Percentiles rank a stretch among this genome's conserved stretches.
These are phyloP conservation scores for Caenorhabditis becei DNA, from an alignment of 2,888 invertebrate species.

Conservation along the genomic window DNA sequence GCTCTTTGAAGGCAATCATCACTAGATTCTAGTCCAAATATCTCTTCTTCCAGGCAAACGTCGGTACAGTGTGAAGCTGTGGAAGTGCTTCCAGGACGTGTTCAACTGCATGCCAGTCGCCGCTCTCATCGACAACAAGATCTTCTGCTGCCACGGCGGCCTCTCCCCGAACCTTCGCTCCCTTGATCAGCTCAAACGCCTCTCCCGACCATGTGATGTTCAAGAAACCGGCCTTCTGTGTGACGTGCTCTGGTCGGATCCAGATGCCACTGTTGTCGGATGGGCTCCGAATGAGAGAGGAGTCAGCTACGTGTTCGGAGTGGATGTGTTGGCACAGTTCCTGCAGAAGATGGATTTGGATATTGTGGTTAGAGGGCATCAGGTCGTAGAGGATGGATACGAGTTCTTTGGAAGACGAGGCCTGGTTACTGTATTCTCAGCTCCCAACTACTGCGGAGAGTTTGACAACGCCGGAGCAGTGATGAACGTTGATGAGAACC, in stretches of 20 bases:
- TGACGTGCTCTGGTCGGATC: conserved; percentile 80
- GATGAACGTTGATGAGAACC: conserved; percentile 82
- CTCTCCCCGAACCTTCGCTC: conserved; percentile 78
- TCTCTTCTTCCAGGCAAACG: conserved; percentile 74
- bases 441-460: conserved; percentile 85
- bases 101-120: conserved; percentile 81
- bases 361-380: conserved; percentile 79
- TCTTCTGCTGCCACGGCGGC: conserved; percentile 80
- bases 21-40: not conserved
- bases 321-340: conserved; percentile 78
- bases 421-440: conserved; percentile 85
- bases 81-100: conserved; percentile 81
- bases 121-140: conserved; percentile 79
- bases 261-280: conserved; percentile 76
- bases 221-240: conserved; percentile 79
- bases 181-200: conserved; percentile 78
- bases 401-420: conserved; percentile 80
- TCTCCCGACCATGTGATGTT: conserved; percentile 79
- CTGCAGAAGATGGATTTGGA: conserved; percentile 80
- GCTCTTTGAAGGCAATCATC: too few species aligned
- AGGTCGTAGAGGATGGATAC: conserved; percentile 79
- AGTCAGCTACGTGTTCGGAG: conserved; percentile 79
- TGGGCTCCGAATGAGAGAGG: conserved; percentile 81
- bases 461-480: conserved; percentile 85
- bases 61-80: conserved; percentile 76